Base-by-base conservation (phyloP, 1,140 invertebrate genomes). In the Drosophila miranda region DNA sequence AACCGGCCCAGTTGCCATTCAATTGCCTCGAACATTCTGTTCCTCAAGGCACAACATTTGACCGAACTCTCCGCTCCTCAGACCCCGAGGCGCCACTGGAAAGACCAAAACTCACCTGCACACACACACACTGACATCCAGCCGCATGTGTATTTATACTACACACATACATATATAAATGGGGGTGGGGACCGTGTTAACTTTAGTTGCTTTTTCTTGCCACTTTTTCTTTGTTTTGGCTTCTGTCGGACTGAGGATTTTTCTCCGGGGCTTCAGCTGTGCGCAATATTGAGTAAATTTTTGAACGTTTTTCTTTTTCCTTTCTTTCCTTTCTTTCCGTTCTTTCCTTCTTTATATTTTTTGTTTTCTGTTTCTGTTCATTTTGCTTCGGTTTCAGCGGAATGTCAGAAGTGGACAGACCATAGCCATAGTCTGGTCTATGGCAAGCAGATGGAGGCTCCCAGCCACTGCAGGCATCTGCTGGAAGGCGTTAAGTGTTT, bases 271-370 rank as follows among this genome's bases (percentile, higher is more conserved):
- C 57, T 72, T 72, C 30, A 72, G 58, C 67, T 72, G 64, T 51
- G n/a, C 54, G 64, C 64, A 68, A 68, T 68, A 68, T 68, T 68
- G 64, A 68, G 64, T 68, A 44, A 19, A 68, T 71, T 72, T 72
- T 54, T 72, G 19, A 28, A 19, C 45, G 34, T 61, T 71, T 70
- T 53, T 59, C 14, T 43, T 13, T 53, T 56, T 72, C 49, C 48
- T 59, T 55, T 62, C 48, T 52, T 55, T 62, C 54, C 52, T 57
- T 19, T 19, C 19, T 19, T 19, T 19, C 19, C 19, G 1, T 19
- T 19, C 19, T 2, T 19, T 19, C 1, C 19, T 2, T 19, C 19
- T 19, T 19, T 19, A 19, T 19, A 66, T 45, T 46, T 49, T 49
- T 48, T 55, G 11, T 19, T 52, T 52, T 41, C 6, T 7, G 6